Conservation (phyloP, 1,140 invertebrate species). For the Solen grandis region DNA sequence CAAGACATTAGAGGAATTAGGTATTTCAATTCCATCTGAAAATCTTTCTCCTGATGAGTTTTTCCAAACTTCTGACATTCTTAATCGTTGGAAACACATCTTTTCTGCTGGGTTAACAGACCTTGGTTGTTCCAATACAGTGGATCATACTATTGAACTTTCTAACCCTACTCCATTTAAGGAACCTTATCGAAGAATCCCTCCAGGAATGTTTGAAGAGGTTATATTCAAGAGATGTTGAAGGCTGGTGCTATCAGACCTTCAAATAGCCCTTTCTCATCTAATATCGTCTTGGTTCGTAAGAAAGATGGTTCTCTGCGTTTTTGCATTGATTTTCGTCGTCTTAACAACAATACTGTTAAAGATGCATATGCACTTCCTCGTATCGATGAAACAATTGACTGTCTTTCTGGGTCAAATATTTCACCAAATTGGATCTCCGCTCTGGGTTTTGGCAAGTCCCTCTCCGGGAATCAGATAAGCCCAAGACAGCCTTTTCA, state of each 20-base stretch:
- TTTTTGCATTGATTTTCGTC: not conserved
- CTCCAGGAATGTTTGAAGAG: not conserved
- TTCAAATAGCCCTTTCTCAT: not conserved
- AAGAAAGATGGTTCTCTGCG: not conserved
- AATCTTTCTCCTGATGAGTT: not conserved
- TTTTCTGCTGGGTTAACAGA: constrained; percentile 5
- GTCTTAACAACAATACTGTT: not conserved
- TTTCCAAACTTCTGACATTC: not conserved
- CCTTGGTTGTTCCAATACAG: not conserved
- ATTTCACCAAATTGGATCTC: constrained; percentile 11
- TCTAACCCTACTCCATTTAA: not conserved
- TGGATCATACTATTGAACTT: not conserved
- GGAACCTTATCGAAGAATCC: not conserved
- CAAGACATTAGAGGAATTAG: too few relatives aligned
- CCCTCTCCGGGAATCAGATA: too few relatives aligned
- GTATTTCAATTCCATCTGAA: not conserved
- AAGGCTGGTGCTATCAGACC: not conserved
- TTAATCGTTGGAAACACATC: not conserved
- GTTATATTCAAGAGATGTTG: not conserved
- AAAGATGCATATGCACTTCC: constrained; percentile 22
- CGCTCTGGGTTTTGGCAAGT: too few relatives aligned
- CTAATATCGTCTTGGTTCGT: constrained; percentile 23
- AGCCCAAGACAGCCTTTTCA: not conserved
- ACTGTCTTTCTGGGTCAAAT: constrained; percentile 1
- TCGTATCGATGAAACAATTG: not conserved